phyloP scores from a whole-genome alignment of 2,113 vertebrate species.

The Cynocephalus volans region DNA sequence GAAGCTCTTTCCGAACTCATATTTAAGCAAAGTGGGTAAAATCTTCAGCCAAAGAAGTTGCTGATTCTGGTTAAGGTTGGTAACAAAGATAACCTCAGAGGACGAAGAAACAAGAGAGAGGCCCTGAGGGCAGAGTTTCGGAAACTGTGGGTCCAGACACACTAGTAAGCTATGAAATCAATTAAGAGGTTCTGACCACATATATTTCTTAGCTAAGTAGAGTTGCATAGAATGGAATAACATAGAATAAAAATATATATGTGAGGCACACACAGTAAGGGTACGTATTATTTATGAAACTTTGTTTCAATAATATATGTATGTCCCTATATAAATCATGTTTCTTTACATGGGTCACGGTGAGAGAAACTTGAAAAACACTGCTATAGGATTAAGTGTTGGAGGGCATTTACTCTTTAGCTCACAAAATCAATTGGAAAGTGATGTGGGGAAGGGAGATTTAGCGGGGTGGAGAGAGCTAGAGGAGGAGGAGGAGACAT shows the following conservation, averaged over 20 bases:
- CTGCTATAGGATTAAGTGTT: not conserved
- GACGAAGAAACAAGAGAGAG: not conserved
- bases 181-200: not conserved
- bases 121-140: not conserved
- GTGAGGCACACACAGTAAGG: not conserved
- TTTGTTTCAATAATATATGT: not conserved
- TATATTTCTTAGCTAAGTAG: not conserved
- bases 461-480: not conserved
- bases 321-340: not conserved
- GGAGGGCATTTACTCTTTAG: not conserved
- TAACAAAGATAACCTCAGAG: not conserved
- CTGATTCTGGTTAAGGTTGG: not conserved
- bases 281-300: not conserved
- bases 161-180: not conserved
- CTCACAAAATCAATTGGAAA: not conserved
- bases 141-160: not conserved
- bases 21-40: not conserved
- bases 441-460: not conserved
- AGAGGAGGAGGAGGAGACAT: fast-evolving
- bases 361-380: not conserved
- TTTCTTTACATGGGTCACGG: not conserved
- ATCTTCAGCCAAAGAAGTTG: not conserved
- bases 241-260: not conserved
- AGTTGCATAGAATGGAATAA: not conserved
- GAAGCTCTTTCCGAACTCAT: not conserved